phyloP scores from a whole-genome alignment of 2,113 vertebrate species.

The Psittacula cyanocephala region DNA sequence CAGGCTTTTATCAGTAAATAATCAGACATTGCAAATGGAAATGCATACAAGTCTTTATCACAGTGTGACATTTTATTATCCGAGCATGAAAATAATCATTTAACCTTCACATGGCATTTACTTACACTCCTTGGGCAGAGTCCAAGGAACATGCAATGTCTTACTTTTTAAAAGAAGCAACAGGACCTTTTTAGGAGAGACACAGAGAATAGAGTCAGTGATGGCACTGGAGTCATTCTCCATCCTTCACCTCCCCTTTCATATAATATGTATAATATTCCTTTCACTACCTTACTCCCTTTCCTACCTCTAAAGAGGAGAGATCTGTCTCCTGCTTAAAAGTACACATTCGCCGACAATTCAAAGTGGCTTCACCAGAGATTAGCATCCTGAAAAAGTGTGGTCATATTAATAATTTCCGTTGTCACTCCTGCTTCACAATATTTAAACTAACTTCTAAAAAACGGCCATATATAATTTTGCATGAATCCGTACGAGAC shows the following conservation, averaged over 20 bases:
- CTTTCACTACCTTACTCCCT: not conserved
- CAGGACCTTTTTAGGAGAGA: not conserved
- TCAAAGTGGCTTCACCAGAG: not conserved
- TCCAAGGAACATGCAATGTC: not conserved
- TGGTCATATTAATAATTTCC: not conserved
- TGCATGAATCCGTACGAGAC: not conserved
- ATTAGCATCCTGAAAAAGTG: not conserved
- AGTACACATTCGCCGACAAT: not conserved
- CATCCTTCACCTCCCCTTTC: not conserved
- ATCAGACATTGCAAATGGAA: slow-evolving; percentile 29
- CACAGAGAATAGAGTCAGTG: not conserved
- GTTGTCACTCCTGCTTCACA: not conserved
- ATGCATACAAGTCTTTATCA: not conserved
- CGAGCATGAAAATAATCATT: not conserved
- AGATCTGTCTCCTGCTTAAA: not conserved
- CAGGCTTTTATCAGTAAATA: not conserved
- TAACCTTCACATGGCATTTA: slow-evolving; percentile 39
- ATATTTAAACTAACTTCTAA: not conserved
- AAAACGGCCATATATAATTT: not conserved
- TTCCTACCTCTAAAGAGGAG: not conserved
- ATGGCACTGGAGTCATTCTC: not conserved
- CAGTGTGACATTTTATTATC: not conserved
- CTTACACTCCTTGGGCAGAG: not conserved
- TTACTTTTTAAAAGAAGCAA: not conserved
- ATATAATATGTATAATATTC: not conserved